A percentile compares a stretch with the other conserved stretches of the same genome.
Evolutionary conservation across 1,140 invertebrate species (phyloP).

Genomic region (Rhopalosiphum padi): DNA sequence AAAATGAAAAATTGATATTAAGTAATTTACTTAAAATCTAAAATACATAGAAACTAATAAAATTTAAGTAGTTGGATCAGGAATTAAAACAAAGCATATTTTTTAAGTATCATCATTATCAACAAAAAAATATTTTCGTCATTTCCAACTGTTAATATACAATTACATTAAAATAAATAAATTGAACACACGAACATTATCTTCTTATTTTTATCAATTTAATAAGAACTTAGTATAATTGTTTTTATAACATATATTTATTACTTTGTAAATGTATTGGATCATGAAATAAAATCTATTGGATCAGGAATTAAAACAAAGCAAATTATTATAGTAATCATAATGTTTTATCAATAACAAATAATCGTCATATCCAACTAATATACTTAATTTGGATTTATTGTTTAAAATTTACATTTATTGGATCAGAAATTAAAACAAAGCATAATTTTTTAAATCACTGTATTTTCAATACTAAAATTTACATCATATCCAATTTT

Average conservation of each 20-base stretch:
- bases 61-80: conserved; percentile 26
- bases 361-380: conserved; percentile 32
- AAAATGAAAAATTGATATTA: background rate
- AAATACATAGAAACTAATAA: background rate
- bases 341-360: background rate
- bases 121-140: conserved; percentile 11
- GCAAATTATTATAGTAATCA: conserved; percentile 33
- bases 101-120: conserved; percentile 18
- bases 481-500: conserved; percentile 1
- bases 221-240: too few species aligned
- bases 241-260: too few species aligned
- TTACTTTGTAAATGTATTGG: too few species aligned
- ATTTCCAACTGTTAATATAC: conserved; percentile 2
- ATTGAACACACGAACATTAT: background rate
- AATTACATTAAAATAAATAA: background rate
- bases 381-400: background rate
- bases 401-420: background rate
- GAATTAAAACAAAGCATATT: conserved; percentile 57
- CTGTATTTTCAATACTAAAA: background rate
- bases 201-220: too few species aligned
- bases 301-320: conserved; percentile 49
- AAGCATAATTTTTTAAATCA: conserved; percentile 13
- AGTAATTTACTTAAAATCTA: background rate
- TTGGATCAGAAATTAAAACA: conserved; percentile 50
- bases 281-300: conserved; percentile 28